phyloP scores from a whole-genome alignment of 2,797 vertebrate genomes.

The Thalassophryne amazonica region DNA sequence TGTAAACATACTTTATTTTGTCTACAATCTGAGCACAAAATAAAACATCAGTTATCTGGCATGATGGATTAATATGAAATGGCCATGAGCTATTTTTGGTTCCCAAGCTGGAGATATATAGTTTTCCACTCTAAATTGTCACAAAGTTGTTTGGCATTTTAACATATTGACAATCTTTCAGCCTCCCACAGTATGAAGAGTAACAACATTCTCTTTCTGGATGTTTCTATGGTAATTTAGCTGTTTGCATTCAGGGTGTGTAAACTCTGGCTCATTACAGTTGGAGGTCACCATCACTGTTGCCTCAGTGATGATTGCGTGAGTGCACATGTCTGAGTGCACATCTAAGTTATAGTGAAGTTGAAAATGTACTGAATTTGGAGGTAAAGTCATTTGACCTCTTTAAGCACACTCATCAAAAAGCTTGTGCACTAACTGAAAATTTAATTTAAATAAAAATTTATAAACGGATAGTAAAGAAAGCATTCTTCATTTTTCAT shows the following conservation, averaged over 20 bases:
- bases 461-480: too few relatives aligned
- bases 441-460: too few relatives aligned
- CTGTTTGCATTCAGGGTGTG: constrained; percentile 38
- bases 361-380: neutral
- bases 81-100: too few relatives aligned
- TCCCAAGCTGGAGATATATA: neutral
- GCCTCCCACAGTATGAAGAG: neutral
- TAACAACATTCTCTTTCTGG: constrained; percentile 33
- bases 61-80: too few relatives aligned
- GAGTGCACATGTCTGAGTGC: constrained; percentile 19
- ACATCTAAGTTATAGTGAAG: neutral
- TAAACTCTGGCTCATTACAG: constrained; percentile 45
- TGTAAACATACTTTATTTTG: too few relatives aligned
- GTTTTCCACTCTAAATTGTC: neutral
- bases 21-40: too few relatives aligned
- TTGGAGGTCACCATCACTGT: constrained; percentile 33
- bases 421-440: too few relatives aligned
- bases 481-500: too few relatives aligned
- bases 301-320: constrained; percentile 20
- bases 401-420: too few relatives aligned
- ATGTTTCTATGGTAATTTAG: constrained; percentile 29
- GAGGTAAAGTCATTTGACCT: neutral
- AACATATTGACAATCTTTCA: too few relatives aligned
- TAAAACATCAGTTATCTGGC: too few relatives aligned
- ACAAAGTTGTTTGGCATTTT: too few relatives aligned